Evolutionary conservation across 2,113 vertebrate genomes (phyloP).

Genomic region (Guaruba guarouba): DNA sequence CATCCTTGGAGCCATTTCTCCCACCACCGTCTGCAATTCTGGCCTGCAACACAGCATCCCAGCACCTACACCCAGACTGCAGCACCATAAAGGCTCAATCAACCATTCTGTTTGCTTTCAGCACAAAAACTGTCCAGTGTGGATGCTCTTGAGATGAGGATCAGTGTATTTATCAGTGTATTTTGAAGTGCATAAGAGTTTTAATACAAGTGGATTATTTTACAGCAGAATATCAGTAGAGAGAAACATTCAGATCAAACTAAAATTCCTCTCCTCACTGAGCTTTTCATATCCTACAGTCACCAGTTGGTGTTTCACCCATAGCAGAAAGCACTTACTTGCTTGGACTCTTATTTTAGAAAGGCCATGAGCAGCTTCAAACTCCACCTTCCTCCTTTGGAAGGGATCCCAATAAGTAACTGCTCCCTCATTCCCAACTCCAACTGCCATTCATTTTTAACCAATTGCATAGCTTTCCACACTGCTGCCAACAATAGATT

Average conservation of each 20-base stretch:
- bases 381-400: slow-evolving; percentile 32
- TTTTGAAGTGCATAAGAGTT: neutral
- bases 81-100: neutral
- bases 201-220: neutral
- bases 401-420: slow-evolving; percentile 30
- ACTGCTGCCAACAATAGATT: neutral
- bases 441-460: slow-evolving; percentile 27
- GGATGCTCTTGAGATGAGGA: accelerated
- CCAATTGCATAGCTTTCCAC: neutral
- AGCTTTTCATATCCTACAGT: neutral
- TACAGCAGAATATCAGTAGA: neutral
- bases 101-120: neutral
- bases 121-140: neutral
- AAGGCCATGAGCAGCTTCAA: neutral
- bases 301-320: neutral
- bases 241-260: neutral
- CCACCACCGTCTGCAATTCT: neutral
- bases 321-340: neutral
- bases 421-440: slow-evolving; percentile 33
- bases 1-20: neutral
- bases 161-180: accelerated
- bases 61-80: neutral
- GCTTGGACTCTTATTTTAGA: slow-evolving; percentile 46
- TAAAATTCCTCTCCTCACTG: neutral
- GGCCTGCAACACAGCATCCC: neutral